phyloP scores from a whole-genome alignment of 2,888 invertebrate genomes.

The Lomographa bimaculata region DNA sequence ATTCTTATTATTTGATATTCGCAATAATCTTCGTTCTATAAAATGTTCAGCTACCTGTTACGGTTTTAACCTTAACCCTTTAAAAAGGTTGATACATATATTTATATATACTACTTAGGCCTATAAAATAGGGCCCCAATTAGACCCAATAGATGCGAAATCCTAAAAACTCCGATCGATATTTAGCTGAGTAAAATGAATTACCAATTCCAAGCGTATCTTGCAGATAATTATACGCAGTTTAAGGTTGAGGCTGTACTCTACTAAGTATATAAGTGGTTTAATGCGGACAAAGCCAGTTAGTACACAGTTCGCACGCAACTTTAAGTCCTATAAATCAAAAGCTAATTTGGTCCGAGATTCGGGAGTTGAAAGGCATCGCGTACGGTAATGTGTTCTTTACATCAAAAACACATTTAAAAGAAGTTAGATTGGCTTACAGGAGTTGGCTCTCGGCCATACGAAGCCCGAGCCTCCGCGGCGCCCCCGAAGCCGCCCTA shows the following conservation, averaged over 20 bases:
- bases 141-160: too few species aligned
- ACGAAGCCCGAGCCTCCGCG: conserved; percentile 72
- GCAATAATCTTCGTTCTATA: too few species aligned
- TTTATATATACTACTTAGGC: too few species aligned
- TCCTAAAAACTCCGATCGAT: too few species aligned
- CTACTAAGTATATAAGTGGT: conserved; percentile 30
- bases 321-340: conserved; percentile 70
- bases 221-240: conserved; percentile 22
- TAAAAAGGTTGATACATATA: too few species aligned
- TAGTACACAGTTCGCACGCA: conserved; percentile 31
- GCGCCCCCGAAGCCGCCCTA: conserved; percentile 73
- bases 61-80: too few species aligned
- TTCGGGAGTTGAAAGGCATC: conserved; percentile 63
- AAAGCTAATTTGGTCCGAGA: conserved; percentile 75
- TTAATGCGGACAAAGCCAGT: conserved; percentile 33
- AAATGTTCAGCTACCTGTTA: too few species aligned
- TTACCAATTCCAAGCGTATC: not conserved
- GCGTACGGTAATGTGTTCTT: conserved; percentile 79
- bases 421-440: conserved; percentile 83
- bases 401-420: conserved; percentile 84
- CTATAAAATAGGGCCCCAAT: too few species aligned
- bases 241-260: too few species aligned
- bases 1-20: too few species aligned
- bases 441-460: conserved; percentile 78
- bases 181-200: too few species aligned